Conservation (phyloP, 2,797 vertebrate genomes). For the Hyperoplus lanceolatus region DNA sequence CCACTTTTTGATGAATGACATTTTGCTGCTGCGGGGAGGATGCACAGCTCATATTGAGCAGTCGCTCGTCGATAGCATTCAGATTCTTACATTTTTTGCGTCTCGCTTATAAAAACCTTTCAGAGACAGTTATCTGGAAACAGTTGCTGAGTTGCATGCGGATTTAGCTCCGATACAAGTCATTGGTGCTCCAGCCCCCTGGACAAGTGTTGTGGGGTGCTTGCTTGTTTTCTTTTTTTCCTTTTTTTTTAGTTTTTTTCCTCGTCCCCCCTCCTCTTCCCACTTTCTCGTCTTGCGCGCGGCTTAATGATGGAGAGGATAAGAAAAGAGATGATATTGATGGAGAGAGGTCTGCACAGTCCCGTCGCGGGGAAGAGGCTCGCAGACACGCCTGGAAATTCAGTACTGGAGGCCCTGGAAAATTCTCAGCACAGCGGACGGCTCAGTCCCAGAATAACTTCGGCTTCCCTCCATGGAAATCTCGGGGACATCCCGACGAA, state of each 20-base stretch:
- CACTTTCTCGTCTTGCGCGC: slow-evolving; percentile 66
- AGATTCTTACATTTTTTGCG: slow-evolving; percentile 92
- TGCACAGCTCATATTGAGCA: slow-evolving; percentile 96
- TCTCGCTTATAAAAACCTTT: slow-evolving; percentile 93
- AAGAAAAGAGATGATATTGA: slow-evolving; percentile 99
- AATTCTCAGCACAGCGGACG: slow-evolving; percentile 97
- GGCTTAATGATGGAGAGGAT: slow-evolving; percentile 99
- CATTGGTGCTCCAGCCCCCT: slow-evolving; percentile 87
- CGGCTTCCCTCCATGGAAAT: slow-evolving; percentile 93
- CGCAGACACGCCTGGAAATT: slow-evolving; percentile 94
- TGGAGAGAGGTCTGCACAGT: slow-evolving; percentile 99
- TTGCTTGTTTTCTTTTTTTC: slow-evolving; percentile 35
- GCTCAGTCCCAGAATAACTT: slow-evolving; percentile 96
- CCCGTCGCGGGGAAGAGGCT: slow-evolving; percentile 95
- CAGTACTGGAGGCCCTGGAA: slow-evolving; percentile 98
- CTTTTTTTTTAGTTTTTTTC: too few species aligned
- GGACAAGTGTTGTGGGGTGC: slow-evolving; percentile 86
- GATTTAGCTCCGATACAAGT: slow-evolving; percentile 94
- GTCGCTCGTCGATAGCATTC: slow-evolving; percentile 94
- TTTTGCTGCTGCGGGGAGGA: slow-evolving; percentile 91
- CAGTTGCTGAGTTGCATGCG: slow-evolving; percentile 92
- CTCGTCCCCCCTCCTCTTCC: too few species aligned
- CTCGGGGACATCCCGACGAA: slow-evolving; percentile 94
- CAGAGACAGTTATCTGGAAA: slow-evolving; percentile 79
- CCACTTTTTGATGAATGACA: slow-evolving; percentile 99